Conservation (phyloP, 2,797 vertebrate species). For the Alfaro cultratus region DNA sequence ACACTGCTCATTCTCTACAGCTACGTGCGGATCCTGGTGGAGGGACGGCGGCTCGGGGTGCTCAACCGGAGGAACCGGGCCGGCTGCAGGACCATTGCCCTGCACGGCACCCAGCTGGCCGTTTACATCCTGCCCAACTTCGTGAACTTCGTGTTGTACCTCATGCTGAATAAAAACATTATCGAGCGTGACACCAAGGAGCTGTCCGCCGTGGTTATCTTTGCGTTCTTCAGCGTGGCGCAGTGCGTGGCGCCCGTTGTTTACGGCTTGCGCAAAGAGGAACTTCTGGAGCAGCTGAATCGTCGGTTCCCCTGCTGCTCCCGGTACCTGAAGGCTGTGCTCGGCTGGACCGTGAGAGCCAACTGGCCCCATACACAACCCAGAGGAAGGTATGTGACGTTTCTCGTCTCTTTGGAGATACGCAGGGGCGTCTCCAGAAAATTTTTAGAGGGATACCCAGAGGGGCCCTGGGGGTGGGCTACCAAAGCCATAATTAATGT, state of each 20-base stretch:
- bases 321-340: conserved; percentile 65
- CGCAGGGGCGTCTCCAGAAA: background rate
- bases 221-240: conserved; percentile 82
- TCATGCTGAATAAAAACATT: accelerated
- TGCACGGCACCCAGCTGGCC: conserved; percentile 79
- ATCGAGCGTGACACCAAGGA: conserved; percentile 58
- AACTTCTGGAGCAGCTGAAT: conserved; percentile 75
- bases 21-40: conserved; percentile 76
- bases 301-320: conserved; percentile 72
- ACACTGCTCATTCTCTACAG: conserved; percentile 78
- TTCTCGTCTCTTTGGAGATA: background rate
- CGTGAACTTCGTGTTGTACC: conserved; percentile 67
- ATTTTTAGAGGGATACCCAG: background rate
- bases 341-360: conserved; percentile 73
- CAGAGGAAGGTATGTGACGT: conserved; percentile 50
- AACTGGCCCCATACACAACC: conserved; percentile 29
- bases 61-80: conserved; percentile 76
- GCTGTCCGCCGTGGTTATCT: conserved; percentile 70
- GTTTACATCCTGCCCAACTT: conserved; percentile 83
- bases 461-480: background rate
- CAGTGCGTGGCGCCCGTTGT: conserved; percentile 82
- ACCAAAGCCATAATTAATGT: background rate
- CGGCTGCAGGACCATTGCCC: conserved; percentile 77
- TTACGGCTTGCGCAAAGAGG: conserved; percentile 84
- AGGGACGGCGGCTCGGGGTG: conserved; percentile 76